Percentiles rank a stretch among this genome's conserved stretches.
Conservation (phyloP, 1,140 invertebrate genomes). For the Diabrotica virgifera region DNA sequence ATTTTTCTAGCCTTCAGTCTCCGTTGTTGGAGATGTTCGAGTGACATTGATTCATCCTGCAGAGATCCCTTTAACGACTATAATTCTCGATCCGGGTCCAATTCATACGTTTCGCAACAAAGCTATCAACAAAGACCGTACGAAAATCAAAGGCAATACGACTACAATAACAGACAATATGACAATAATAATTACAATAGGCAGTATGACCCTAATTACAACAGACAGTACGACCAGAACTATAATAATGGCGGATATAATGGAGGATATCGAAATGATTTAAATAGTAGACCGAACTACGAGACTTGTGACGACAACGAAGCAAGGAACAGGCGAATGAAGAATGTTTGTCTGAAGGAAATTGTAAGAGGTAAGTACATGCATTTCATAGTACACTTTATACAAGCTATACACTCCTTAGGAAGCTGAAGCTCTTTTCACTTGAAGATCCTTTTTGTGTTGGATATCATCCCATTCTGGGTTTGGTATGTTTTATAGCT, state of each 20-base stretch:
- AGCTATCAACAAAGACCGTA: conserved; percentile 17
- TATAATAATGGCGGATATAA: conserved; percentile 23
- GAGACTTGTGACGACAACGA: conserved; percentile 30
- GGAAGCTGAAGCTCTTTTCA: no score
- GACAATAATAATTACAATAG: conserved; percentile 29
- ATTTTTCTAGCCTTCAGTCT: conserved; percentile 22
- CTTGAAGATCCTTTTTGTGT: no score
- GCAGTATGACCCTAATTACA: conserved; percentile 23
- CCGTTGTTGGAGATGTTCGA: conserved; percentile 33
- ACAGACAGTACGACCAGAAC: conserved; percentile 18
- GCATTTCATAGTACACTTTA: no score
- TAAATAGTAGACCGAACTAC: conserved; percentile 16
- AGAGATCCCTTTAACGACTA: conserved; percentile 28
- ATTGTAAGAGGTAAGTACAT: conserved; percentile 35
- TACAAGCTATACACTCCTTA: no score
- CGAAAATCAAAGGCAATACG: conserved; percentile 23
- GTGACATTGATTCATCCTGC: conserved; percentile 29
- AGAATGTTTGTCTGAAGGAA: conserved; percentile 36
- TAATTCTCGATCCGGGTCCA: conserved; percentile 8
- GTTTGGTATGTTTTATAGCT: no score
- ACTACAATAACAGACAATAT: conserved; percentile 28
- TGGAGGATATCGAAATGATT: background rate
- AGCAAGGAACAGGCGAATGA: conserved; percentile 29
- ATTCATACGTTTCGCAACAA: conserved; percentile 4
- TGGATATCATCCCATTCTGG: no score